Percentiles rank a stretch among this genome's conserved stretches.
These are phyloP conservation scores for Microplitis demolitor DNA, from an alignment of 1,140 invertebrate species.

Conservation along the genomic window DNA sequence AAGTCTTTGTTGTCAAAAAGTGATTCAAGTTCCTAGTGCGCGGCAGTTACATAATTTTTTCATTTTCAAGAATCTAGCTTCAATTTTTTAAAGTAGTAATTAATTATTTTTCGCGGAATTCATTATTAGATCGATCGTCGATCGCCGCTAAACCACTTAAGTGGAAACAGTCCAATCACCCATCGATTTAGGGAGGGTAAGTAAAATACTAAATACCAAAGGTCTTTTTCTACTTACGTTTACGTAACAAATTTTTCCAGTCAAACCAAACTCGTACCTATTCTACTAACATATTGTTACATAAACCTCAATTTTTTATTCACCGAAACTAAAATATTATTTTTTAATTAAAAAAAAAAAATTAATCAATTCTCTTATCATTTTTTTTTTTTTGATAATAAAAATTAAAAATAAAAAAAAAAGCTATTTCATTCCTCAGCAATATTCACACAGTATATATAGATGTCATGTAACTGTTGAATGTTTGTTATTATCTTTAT, in stretches of 20 bases:
- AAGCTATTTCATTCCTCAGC: neutral
- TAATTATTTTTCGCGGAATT: neutral
- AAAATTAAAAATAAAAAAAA: neutral
- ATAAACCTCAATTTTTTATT: neutral
- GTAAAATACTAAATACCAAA: neutral
- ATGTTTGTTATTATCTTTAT: neutral
- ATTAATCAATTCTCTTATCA: neutral
- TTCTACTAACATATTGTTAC: neutral
- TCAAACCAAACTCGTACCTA: neutral
- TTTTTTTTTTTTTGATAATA: neutral
- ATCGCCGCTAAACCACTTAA: slow-evolving; percentile 18
- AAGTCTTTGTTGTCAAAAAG: too few species aligned
- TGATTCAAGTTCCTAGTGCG: too few species aligned
- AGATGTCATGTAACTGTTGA: neutral
- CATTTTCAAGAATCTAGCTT: too few species aligned
- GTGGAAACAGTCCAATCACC: slow-evolving; percentile 34
- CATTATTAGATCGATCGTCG: neutral
- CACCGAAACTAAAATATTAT: neutral
- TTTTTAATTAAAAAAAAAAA: neutral
- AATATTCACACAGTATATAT: neutral
- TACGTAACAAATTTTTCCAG: slow-evolving; percentile 20
- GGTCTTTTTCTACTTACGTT: neutral
- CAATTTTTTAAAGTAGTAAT: too few species aligned
- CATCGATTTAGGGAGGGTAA: slow-evolving; percentile 43
- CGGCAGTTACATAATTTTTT: too few species aligned